These are phyloP conservation scores for Tupaia tana DNA, from an alignment of 2,113 vertebrate genomes.

Conservation along the genomic window DNA sequence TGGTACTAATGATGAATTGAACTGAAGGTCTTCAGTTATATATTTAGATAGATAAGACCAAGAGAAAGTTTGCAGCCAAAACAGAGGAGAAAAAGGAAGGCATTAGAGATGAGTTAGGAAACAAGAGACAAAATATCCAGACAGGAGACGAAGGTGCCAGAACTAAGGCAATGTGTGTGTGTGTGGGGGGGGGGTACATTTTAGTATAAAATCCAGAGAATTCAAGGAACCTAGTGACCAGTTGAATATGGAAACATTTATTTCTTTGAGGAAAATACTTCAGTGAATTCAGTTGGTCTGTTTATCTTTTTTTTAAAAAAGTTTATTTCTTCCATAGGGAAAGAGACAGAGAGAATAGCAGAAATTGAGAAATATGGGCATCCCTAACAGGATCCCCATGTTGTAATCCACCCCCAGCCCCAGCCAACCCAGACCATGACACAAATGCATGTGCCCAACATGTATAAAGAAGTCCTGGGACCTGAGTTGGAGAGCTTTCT, in stretches of 20 bases:
- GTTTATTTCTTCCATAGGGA: too few species aligned
- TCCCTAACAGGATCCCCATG: too few species aligned
- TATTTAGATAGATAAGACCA: not conserved
- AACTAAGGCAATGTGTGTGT: not conserved
- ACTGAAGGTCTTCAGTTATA: not conserved
- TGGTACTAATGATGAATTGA: not conserved
- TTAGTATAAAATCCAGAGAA: not conserved
- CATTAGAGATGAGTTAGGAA: not conserved
- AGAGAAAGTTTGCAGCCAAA: not conserved
- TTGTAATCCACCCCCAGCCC: too few species aligned
- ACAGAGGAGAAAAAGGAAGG: not conserved
- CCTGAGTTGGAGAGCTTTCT: too few species aligned
- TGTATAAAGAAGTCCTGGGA: too few species aligned
- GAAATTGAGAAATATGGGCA: too few species aligned
- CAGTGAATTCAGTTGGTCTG: not conserved
- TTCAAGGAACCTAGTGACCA: not conserved
- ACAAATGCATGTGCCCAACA: too few species aligned
- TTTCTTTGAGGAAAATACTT: not conserved
- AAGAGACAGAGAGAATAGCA: too few species aligned
- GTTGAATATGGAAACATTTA: not conserved
- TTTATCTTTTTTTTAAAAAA: slow-evolving; percentile 29
- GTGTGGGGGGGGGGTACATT: not conserved
- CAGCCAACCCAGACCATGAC: too few species aligned
- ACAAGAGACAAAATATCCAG: not conserved
- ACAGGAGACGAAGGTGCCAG: not conserved